A percentile compares a stretch with the other conserved stretches of the same genome.
Conservation (phyloP, 2,113 vertebrate species). For the Pelecanoides urinatrix region DNA sequence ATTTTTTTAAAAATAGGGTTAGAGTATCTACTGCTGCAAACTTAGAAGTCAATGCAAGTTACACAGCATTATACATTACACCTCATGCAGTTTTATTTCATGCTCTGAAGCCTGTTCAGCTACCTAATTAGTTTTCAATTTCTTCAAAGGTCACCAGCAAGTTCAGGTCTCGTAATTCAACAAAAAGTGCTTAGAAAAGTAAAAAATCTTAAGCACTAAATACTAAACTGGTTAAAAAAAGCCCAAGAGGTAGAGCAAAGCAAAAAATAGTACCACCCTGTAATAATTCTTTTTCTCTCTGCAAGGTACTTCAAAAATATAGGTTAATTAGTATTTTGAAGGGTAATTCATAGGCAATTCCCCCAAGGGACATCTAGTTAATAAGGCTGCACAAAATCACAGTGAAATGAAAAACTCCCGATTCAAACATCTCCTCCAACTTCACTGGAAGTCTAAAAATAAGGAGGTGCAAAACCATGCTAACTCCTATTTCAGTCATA, state of each 20-base stretch:
- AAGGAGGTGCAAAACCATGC: neutral
- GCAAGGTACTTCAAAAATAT: neutral
- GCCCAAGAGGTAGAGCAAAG: neutral
- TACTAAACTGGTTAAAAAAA: neutral
- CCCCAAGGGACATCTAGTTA: neutral
- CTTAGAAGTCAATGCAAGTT: neutral
- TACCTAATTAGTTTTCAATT: neutral
- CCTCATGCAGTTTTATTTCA: neutral
- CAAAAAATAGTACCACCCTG: neutral
- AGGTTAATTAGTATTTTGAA: neutral
- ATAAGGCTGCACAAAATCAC: neutral
- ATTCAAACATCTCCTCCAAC: neutral
- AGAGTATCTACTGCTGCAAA: neutral
- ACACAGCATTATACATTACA: rapidly evolving
- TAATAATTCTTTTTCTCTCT: neutral
- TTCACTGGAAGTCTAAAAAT: neutral
- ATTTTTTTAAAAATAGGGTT: neutral
- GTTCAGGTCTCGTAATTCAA: neutral
- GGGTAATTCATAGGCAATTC: no score
- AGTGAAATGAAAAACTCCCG: rapidly evolving
- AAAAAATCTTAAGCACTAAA: neutral
- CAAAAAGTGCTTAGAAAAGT: neutral
- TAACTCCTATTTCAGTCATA: neutral
- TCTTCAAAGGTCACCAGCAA: neutral
- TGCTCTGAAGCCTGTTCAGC: rapidly evolving